A percentile compares a stretch with the other conserved stretches of the same genome.
Evolutionary conservation across 2,888 invertebrate genomes (phyloP).

Genomic region (Crematogaster levior): DNA sequence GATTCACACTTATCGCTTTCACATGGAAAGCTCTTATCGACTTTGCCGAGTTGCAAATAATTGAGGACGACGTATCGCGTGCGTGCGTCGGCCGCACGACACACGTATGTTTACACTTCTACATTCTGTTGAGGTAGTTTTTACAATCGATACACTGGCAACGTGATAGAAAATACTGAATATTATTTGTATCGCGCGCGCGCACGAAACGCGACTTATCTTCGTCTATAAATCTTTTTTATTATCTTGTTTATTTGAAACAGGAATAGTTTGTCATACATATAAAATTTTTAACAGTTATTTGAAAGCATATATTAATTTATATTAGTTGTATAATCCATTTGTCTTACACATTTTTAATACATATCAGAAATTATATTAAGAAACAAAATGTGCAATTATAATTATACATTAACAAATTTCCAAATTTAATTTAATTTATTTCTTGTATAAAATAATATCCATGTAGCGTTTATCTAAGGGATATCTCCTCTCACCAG

Average conservation of each 20-base stretch:
- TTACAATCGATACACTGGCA: constrained; percentile 18
- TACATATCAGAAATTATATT: neutral
- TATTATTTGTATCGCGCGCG: neutral
- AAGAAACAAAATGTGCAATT: neutral
- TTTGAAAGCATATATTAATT: neutral
- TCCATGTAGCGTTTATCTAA: neutral
- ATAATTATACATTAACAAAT: neutral
- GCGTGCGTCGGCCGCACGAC: constrained; percentile 13
- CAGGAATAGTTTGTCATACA: neutral
- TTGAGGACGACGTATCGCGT: constrained; percentile 47
- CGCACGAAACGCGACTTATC: neutral
- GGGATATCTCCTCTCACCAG: neutral
- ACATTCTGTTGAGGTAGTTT: constrained; percentile 25
- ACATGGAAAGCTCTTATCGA: constrained; percentile 42
- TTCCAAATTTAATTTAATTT: neutral
- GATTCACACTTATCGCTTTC: constrained; percentile 51
- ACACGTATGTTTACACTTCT: constrained; percentile 30
- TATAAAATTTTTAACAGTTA: neutral
- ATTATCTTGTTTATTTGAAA: neutral
- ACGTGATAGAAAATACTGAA: neutral
- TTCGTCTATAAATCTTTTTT: neutral
- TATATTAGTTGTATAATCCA: neutral
- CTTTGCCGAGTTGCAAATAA: constrained; percentile 23
- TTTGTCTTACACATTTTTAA: neutral
- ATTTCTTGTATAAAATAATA: neutral